Base-by-base conservation (phyloP, 2,113 vertebrate genomes). In the Pedetes capensis region DNA sequence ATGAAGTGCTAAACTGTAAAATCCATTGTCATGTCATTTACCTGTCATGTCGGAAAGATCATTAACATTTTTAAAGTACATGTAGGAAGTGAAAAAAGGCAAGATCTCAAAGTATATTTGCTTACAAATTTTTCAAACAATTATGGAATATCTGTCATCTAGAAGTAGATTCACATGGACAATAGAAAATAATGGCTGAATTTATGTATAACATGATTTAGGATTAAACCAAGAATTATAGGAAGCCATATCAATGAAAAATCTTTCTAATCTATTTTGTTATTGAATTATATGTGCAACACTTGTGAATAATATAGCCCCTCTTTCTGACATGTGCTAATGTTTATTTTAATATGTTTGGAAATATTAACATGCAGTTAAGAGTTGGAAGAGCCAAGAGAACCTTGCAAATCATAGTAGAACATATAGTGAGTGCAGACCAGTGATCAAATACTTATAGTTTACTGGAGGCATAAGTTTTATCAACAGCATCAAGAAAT, bases 71-170 rank as follows among this genome's bases (percentile, higher is more conserved):
- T n/a, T 49, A 27, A 86, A 91, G 34, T 76, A 68, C 16, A 59
- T 47, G 3, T 37, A 87, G 20, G 32, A 86, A 72, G 12, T 87
- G 51, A 87, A 23, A 18, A 18, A 86, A 29, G 74, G 6, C 7
- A 12, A 55, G 27, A 1, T 74, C 63, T 80, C 39, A 80, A 57
- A 89, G 8, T 37, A 59, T 51, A 69, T 32, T 47, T 82, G 22
- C 69, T 83, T 80, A 87, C 85, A 72, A 94, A 57, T 88, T 84
- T 87, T 93, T 68, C 22, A 92, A 25, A 66, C 9, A 72, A 29
- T 72, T 90, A 47, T 18, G 87, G 59, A 49, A 57, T 81, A 93
- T 93, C 57, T 42, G 1, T 37, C 17, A 86, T 22, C 25, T 82
- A 88, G 23, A 71, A 64, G 39, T 93, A 4, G 29, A 94, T 92